Conservation (phyloP, 2,113 vertebrate species). For the Cyrtonyx montezumae region DNA sequence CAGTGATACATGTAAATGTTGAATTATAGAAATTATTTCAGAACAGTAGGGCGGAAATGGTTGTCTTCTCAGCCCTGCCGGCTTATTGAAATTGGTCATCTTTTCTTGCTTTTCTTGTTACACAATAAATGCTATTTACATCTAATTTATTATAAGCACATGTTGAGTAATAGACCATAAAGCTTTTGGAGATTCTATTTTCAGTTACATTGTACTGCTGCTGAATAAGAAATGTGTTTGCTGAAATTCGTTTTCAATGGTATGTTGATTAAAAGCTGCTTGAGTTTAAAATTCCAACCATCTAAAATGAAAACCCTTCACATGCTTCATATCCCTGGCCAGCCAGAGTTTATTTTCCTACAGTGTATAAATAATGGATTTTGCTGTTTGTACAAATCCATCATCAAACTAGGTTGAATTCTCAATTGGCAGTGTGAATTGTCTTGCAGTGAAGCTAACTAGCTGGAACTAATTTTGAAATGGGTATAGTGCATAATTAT, state of each 20-base stretch:
- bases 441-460: slow-evolving; percentile 79
- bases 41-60: slow-evolving; percentile 43
- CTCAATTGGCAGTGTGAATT: slow-evolving; percentile 76
- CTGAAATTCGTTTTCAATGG: slow-evolving; percentile 78
- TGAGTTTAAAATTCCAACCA: slow-evolving; percentile 78
- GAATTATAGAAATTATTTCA: slow-evolving; percentile 43
- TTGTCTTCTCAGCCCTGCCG: not conserved
- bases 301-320: slow-evolving; percentile 76
- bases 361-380: slow-evolving; percentile 82
- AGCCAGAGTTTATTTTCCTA: slow-evolving; percentile 79
- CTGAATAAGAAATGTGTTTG: slow-evolving; percentile 72
- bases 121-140: slow-evolving; percentile 62
- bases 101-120: slow-evolving; percentile 40
- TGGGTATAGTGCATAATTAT: slow-evolving; percentile 65
- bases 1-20: not conserved
- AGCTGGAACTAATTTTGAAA: slow-evolving; percentile 84
- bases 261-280: slow-evolving; percentile 82
- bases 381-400: slow-evolving; percentile 78
- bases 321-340: slow-evolving; percentile 60
- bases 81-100: slow-evolving; percentile 34
- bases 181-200: slow-evolving; percentile 75
- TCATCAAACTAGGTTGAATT: slow-evolving; percentile 77
- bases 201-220: slow-evolving; percentile 74
- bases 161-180: slow-evolving; percentile 75
- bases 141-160: slow-evolving; percentile 72